Evolutionary conservation across 2,797 vertebrate species (phyloP).

Genomic region (Helicolenus hilgendorfi): DNA sequence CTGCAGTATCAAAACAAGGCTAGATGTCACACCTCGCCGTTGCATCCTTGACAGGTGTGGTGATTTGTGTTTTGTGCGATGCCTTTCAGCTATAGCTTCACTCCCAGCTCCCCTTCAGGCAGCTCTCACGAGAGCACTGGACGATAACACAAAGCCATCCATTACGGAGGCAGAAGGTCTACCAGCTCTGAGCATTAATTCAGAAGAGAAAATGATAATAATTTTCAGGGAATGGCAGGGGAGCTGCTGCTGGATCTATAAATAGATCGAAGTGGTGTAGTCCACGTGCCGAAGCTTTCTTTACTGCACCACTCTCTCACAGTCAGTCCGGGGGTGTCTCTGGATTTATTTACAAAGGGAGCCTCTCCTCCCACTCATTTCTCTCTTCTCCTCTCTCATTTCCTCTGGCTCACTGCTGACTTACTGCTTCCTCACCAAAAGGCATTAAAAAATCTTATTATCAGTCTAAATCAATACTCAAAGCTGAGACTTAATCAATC

Average conservation of each 20-base stretch:
- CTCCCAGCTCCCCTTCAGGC: conserved; percentile 61
- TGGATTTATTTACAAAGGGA: conserved; percentile 65
- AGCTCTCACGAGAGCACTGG: conserved; percentile 62
- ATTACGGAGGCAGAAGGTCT: conserved; percentile 72
- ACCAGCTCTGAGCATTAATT: conserved; percentile 76
- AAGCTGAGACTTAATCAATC: conserved; percentile 50
- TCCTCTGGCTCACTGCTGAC: not conserved
- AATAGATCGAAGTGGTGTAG: conserved; percentile 75
- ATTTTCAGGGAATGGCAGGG: conserved; percentile 72
- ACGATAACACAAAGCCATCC: conserved; percentile 79
- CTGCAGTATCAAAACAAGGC: conserved; percentile 61
- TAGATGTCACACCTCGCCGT: conserved; percentile 52
- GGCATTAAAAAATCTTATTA: conserved; percentile 28
- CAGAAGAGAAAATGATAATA: conserved; percentile 81
- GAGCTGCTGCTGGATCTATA: conserved; percentile 79
- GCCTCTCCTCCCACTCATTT: conserved; percentile 45
- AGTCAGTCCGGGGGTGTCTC: conserved; percentile 19
- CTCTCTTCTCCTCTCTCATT: conserved; percentile 16
- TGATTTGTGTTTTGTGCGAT: conserved; percentile 73
- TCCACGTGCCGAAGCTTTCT: conserved; percentile 61
- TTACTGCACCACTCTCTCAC: conserved; percentile 52
- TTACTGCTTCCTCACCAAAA: not conserved
- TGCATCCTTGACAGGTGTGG: conserved; percentile 63
- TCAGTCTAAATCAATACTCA: conserved; percentile 46
- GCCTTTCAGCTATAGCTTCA: conserved; percentile 72